phyloP scores from a whole-genome alignment of 1,140 invertebrate genomes.

The Magallana ariakensis region DNA sequence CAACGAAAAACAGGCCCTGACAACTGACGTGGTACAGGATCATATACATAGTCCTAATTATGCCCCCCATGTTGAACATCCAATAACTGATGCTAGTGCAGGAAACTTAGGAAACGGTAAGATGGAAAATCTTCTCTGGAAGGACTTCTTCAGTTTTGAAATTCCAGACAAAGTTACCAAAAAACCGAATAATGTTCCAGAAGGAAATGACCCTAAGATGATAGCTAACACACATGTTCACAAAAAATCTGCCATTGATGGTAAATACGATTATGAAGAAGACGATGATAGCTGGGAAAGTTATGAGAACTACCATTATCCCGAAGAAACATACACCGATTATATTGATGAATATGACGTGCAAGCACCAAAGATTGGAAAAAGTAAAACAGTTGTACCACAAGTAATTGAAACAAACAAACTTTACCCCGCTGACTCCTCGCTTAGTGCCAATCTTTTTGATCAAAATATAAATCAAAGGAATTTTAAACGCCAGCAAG shows the following conservation, averaged over 20 bases:
- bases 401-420: not conserved
- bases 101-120: not conserved
- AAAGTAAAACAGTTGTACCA: not conserved
- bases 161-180: slow-evolving; percentile 13
- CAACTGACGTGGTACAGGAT: not conserved
- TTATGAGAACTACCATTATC: not conserved
- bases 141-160: slow-evolving; percentile 14
- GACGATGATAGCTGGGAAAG: not conserved
- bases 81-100: not conserved
- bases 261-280: not conserved
- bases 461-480: not conserved
- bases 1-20: not conserved
- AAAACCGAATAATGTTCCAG: not conserved
- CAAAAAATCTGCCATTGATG: not conserved
- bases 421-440: not conserved
- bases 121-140: not conserved
- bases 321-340: not conserved
- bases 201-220: not conserved
- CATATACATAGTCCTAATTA: not conserved
- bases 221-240: not conserved
- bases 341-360: not conserved
- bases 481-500: not conserved
- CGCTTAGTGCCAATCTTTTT: not conserved
- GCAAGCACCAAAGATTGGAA: not conserved
- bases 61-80: not conserved